Conservation (phyloP, 1,140 invertebrate genomes). For the Pogonomyrmex californicus region DNA sequence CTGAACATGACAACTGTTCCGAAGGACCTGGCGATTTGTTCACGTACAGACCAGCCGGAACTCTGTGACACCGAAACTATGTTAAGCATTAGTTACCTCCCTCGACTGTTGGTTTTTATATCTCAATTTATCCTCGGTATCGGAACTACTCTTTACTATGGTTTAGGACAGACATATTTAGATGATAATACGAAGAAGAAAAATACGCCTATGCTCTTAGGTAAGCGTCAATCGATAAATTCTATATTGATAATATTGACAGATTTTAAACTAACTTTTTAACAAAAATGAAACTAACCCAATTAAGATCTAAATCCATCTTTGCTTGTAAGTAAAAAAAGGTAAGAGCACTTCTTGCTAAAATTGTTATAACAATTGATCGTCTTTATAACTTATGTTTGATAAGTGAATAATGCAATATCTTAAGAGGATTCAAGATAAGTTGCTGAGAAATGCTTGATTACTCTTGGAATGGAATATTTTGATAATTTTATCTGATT, state of each 20-base stretch:
- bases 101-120: conserved; percentile 89
- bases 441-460: neutral
- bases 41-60: conserved; percentile 75
- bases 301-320: neutral
- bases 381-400: neutral
- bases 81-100: conserved; percentile 86
- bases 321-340: neutral
- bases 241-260: neutral
- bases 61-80: conserved; percentile 85
- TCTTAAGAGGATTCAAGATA: conserved; percentile 14
- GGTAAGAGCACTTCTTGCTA: neutral
- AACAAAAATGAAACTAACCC: neutral
- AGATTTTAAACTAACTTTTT: neutral
- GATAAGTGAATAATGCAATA: neutral
- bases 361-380: neutral
- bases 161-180: conserved; percentile 90
- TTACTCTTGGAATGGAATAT: neutral
- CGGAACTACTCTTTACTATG: conserved; percentile 90
- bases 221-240: conserved; percentile 76
- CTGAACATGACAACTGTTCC: conserved; percentile 72
- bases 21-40: conserved; percentile 78
- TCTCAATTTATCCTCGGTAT: conserved; percentile 91
- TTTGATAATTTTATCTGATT: neutral
- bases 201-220: conserved; percentile 89
- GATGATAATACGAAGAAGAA: conserved; percentile 91